Base-by-base conservation (phyloP, 2,113 vertebrate genomes). In the Donacobius atricapilla region DNA sequence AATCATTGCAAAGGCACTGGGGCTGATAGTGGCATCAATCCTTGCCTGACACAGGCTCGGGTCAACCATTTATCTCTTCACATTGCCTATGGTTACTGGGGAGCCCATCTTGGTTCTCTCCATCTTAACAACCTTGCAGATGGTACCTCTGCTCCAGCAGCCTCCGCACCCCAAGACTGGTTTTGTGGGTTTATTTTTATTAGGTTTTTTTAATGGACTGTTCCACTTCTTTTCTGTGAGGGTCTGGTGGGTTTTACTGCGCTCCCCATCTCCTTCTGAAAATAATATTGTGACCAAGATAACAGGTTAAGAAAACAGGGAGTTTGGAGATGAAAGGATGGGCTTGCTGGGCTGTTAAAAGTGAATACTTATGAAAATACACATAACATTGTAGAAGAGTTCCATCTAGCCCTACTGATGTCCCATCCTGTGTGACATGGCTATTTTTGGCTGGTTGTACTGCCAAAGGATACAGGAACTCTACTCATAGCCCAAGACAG, bases 1-100 rank as follows among this genome's bases (percentile, higher is more conserved):
- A 99, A 99, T 99, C 99, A 99, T 99, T 99, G 99, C 98, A 98
- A 98, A 99, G 98, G 99, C 99, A 98, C 98, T 98, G 98, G 98
- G 98, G 98, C 99, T 99, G 99, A 99, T 99, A 99, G 99, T 99
- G 98, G 99, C 99, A 99, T 99, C 99, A 99, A 99, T 99, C 99
- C 98, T 99, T 98, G 98, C 98, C 99, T 99, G 99, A 99, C 99
- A 99, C 97, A 3, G 97, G 98, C 98, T 97, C 94, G 96, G 99
- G 99, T 99, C 99, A 99, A 98, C 99, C 99, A 99, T 99, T 99
- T 99, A 99, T 99, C 99, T 99, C 99, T 97, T 97, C 96, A 96
- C 98, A 98, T 98, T 98, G 99, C 99, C 99, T 98, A 98, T 99
- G 99, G 99, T 99, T 98, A 99, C 97, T 97, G 96, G 87, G 94